These are phyloP conservation scores for Lonchura striata DNA, from an alignment of 2,113 vertebrate genomes.

Conservation along the genomic window DNA sequence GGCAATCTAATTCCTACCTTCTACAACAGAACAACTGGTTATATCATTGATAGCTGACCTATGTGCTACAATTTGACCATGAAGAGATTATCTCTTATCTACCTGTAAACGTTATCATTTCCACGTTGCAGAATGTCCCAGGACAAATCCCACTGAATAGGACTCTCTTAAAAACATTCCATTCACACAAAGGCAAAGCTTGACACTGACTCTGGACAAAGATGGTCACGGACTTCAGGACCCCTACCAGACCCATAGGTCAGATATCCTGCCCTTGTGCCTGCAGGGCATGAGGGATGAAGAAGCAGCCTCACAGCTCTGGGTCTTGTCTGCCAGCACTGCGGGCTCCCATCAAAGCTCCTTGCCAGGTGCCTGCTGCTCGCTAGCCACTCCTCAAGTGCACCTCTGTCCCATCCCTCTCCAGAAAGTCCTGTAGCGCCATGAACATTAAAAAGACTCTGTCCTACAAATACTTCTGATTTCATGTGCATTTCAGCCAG, in stretches of 20 bases:
- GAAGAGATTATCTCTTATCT: not conserved
- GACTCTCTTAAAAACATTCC: not conserved
- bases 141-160: not conserved
- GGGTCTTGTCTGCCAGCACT: not conserved
- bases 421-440: not conserved
- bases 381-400: fast-evolving
- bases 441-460: not conserved
- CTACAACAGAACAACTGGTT: not conserved
- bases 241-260: not conserved
- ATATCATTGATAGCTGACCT: not conserved
- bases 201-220: not conserved
- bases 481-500: not conserved
- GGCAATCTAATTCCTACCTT: not conserved
- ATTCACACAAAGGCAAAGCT: not conserved
- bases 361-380: not conserved
- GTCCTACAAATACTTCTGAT: not conserved
- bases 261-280: not conserved
- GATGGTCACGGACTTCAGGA: not conserved
- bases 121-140: not conserved
- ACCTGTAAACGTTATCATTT: not conserved
- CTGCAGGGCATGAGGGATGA: fast-evolving
- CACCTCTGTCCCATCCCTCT: not conserved
- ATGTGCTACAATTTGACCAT: not conserved
- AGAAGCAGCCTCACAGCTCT: not conserved
- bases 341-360: not conserved